Evolutionary conservation across 37 sponge, comb jelly and placozoan genomes (phyloP).

Genomic region (Eunapius fragilis): DNA sequence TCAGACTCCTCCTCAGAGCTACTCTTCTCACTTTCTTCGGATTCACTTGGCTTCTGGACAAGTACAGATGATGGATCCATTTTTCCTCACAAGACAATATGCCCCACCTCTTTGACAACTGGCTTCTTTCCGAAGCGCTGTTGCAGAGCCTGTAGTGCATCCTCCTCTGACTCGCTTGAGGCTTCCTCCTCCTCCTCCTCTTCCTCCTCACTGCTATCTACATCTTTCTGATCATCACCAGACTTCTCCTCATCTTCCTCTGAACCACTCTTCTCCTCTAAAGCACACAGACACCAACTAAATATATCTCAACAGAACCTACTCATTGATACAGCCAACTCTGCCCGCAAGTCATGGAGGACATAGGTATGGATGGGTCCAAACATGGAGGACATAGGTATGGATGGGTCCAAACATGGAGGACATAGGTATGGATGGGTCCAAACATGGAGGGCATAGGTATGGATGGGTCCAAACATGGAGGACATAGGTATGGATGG

Average conservation of each 20-base stretch:
- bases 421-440: too few relatives aligned
- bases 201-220: constrained; percentile 31
- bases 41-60: neutral
- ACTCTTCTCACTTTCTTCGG: constrained; percentile 30
- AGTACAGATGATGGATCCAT: neutral
- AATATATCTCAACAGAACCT: neutral
- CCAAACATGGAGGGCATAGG: too few relatives aligned
- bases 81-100: neutral
- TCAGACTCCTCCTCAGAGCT: constrained; percentile 49
- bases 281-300: neutral
- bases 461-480: too few relatives aligned
- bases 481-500: too few relatives aligned
- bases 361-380: too few relatives aligned
- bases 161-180: neutral
- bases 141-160: neutral
- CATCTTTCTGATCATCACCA: constrained; percentile 32
- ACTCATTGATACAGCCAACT: too few relatives aligned
- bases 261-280: neutral
- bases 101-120: neutral
- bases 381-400: too few relatives aligned
- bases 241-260: constrained; percentile 30
- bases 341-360: too few relatives aligned
- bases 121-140: constrained; percentile 20
- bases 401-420: too few relatives aligned
- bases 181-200: neutral